phyloP scores from a whole-genome alignment of 2,888 invertebrate species.

The Cantharis rustica region DNA sequence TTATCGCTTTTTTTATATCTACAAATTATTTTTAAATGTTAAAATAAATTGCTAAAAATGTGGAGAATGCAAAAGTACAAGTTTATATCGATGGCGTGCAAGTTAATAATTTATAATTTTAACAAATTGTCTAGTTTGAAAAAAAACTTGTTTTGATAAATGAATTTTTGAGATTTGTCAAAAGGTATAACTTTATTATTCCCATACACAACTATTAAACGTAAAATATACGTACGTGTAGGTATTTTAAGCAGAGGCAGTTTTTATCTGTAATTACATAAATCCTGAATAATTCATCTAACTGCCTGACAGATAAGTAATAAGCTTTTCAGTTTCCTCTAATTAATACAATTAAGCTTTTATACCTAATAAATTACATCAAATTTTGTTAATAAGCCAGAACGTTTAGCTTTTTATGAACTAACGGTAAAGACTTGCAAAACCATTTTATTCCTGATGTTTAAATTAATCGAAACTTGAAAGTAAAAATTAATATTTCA shows the following conservation, averaged over 20 bases:
- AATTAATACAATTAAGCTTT: neutral
- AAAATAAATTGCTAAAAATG: neutral
- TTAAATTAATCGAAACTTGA: neutral
- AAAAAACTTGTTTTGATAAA: neutral
- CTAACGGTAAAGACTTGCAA: neutral
- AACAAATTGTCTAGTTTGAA: neutral
- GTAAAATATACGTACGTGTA: neutral
- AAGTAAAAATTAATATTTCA: neutral
- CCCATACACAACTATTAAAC: neutral
- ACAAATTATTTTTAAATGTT: neutral
- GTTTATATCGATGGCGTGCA: neutral
- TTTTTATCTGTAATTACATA: neutral
- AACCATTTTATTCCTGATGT: neutral
- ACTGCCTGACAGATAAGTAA: neutral
- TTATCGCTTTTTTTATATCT: neutral
- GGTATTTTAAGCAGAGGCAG: neutral
- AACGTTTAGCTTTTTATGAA: neutral
- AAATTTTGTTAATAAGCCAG: neutral
- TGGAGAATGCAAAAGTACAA: neutral
- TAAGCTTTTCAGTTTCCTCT: neutral
- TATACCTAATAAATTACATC: neutral
- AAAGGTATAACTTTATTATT: neutral
- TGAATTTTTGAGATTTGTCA: neutral
- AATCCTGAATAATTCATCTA: neutral
- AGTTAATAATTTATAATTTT: neutral